Percentiles rank a stretch among this genome's conserved stretches.
Evolutionary conservation across 2,888 invertebrate genomes (phyloP).

Genomic region (Eurytoma adleriae): DNA sequence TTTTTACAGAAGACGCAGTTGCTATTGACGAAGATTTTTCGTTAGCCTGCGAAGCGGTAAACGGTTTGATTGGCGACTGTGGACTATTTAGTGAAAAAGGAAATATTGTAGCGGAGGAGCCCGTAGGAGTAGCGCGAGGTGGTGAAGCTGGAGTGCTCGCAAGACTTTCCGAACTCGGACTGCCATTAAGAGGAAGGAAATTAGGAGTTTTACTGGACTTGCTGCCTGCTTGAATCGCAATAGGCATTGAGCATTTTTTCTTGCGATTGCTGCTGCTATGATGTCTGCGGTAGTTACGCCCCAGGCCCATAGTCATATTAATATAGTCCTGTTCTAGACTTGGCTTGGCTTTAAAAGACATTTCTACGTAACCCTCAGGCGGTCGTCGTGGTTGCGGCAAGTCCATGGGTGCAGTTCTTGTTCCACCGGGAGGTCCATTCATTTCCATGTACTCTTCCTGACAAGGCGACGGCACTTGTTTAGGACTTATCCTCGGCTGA

Average conservation of each 20-base stretch:
- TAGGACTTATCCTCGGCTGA: slow-evolving; percentile 72
- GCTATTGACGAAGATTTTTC: slow-evolving; percentile 46
- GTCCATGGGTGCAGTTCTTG: slow-evolving; percentile 74
- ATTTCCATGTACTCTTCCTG: slow-evolving; percentile 75
- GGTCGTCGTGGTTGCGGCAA: slow-evolving; percentile 74
- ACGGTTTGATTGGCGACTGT: slow-evolving; percentile 79
- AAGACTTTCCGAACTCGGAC: slow-evolving; percentile 74
- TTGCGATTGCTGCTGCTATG: slow-evolving; percentile 66
- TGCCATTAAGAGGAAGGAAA: slow-evolving; percentile 74
- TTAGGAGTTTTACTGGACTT: slow-evolving; percentile 65
- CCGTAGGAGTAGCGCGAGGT: slow-evolving; percentile 79
- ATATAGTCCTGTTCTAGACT: slow-evolving; percentile 78
- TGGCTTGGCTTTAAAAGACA: slow-evolving; percentile 78
- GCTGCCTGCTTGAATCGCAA: slow-evolving; percentile 78
- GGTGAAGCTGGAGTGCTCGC: slow-evolving; percentile 77
- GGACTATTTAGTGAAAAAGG: slow-evolving; percentile 84
- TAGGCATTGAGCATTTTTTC: slow-evolving; percentile 81
- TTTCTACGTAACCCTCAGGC: slow-evolving; percentile 83
- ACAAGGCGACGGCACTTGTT: slow-evolving; percentile 73
- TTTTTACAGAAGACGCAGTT: slow-evolving; percentile 39
- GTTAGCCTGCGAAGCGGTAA: slow-evolving; percentile 65
- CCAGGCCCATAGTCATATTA: slow-evolving; percentile 76
- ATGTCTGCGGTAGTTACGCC: slow-evolving; percentile 67
- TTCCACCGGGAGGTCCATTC: slow-evolving; percentile 73
- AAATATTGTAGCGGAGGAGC: slow-evolving; percentile 81